phyloP scores from a whole-genome alignment of 2,888 invertebrate genomes.

The Drosophila suboccidentalis region DNA sequence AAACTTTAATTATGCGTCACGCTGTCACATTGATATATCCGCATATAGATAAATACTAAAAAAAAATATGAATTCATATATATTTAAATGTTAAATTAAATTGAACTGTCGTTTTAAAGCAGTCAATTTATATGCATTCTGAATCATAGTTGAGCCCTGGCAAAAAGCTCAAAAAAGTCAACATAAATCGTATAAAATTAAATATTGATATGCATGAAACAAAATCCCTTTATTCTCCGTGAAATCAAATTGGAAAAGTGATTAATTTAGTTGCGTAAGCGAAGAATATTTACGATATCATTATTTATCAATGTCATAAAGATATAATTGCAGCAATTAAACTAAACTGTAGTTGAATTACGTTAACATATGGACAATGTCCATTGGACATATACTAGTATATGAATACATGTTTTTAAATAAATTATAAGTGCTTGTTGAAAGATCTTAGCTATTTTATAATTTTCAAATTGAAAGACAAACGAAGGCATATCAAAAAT shows the following conservation, averaged over 20 bases:
- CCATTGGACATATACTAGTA: too few relatives aligned
- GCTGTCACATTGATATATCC: conserved; percentile 44
- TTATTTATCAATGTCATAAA: not conserved
- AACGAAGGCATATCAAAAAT: too few relatives aligned
- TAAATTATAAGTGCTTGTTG: too few relatives aligned
- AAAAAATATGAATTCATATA: not conserved
- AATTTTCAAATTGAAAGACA: too few relatives aligned
- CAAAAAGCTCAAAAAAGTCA: not conserved
- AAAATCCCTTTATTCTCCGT: not conserved
- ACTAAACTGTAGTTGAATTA: not conserved
- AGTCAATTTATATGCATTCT: conserved; percentile 18
- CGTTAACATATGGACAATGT: not conserved
- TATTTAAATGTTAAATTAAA: not conserved
- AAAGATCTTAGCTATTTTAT: too few relatives aligned
- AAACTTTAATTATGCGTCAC: conserved; percentile 68
- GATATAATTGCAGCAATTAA: not conserved
- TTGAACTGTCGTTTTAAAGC: conserved; percentile 20
- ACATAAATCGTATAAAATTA: conserved; percentile 9
- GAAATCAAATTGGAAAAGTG: conserved; percentile 3
- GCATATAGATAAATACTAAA: not conserved
- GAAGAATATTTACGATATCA: not conserved
- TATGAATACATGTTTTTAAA: too few relatives aligned
- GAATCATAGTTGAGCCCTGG: conserved; percentile 10
- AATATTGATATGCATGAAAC: conserved; percentile 4
- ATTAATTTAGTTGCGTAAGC: not conserved